Percentiles rank a stretch among this genome's conserved stretches.
phyloP scores from a whole-genome alignment of 23 tunicate species.

The Trididemnum clinides region DNA sequence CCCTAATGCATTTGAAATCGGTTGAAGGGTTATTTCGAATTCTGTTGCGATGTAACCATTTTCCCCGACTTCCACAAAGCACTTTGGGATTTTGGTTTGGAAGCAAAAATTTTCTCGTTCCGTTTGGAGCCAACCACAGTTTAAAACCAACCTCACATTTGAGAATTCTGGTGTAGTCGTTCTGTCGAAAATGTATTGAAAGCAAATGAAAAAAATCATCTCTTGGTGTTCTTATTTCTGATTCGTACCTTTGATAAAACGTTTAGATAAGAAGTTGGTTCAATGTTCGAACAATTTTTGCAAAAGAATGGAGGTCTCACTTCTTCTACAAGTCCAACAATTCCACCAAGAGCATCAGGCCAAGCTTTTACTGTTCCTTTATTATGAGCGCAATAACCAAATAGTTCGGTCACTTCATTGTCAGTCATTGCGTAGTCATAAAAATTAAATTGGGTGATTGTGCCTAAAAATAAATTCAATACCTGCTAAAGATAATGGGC shows the following conservation, averaged over 20 bases:
- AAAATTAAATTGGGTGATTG: conserved; percentile 74
- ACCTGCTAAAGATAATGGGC: too few relatives aligned
- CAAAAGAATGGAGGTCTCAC: conserved; percentile 64
- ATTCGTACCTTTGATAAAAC: conserved; percentile 14
- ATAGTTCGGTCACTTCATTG: conserved; percentile 33
- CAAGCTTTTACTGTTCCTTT: conserved; percentile 82
- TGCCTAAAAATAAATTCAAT: conserved; percentile 37
- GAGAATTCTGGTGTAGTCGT: conserved; percentile 10
- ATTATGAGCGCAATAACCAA: conserved; percentile 64
- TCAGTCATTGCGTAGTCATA: conserved; percentile 62
- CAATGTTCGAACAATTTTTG: conserved; percentile 50
- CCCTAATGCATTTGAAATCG: conserved; percentile 32
- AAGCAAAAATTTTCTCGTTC: neutral
- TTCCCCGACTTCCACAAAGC: conserved; percentile 38
- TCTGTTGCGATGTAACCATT: conserved; percentile 24
- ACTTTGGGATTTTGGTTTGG: neutral
- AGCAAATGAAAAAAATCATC: neutral
- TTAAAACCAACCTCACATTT: conserved; percentile 33
- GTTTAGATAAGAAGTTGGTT: conserved; percentile 19
- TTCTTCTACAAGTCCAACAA: conserved; percentile 64
- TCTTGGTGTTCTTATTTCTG: too few relatives aligned
- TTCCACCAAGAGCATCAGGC: conserved; percentile 89
- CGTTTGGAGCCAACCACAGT: neutral
- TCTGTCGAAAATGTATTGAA: conserved; percentile 9
- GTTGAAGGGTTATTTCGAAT: conserved; percentile 30